Conservation (phyloP, 2,888 invertebrate genomes). For the Carterocephalus palaemon region DNA sequence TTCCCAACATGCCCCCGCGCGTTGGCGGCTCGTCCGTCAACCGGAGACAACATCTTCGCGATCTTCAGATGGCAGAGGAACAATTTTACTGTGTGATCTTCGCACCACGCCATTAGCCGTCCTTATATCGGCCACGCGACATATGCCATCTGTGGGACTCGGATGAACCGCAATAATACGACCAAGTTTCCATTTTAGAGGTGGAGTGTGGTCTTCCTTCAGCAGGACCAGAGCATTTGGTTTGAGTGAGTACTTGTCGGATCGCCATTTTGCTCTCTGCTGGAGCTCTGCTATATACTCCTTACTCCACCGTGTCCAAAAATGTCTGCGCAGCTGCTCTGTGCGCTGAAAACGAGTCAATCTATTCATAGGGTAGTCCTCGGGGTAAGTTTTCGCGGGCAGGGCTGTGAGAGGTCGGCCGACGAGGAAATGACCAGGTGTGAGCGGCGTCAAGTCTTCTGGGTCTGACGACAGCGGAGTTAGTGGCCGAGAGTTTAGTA, state of each 20-base stretch:
- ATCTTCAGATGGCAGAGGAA: background rate
- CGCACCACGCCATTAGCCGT: background rate
- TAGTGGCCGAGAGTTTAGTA: too few species aligned
- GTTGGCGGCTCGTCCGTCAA: background rate
- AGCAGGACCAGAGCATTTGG: background rate
- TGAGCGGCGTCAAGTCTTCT: too few species aligned
- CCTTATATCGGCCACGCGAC: background rate
- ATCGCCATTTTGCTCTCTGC: background rate
- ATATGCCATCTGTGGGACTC: background rate
- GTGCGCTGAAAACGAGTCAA: slow-evolving; percentile 1
- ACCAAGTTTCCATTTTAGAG: slow-evolving; percentile 5
- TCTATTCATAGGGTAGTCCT: background rate
- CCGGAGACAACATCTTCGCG: background rate
- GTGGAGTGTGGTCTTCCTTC: slow-evolving; percentile 5
- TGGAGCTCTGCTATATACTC: slow-evolving; percentile 5
- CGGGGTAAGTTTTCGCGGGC: background rate
- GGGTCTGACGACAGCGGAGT: too few species aligned
- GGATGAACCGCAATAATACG: background rate
- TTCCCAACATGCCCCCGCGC: slow-evolving; percentile 1
- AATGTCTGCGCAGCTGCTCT: background rate
- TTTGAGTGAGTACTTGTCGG: background rate
- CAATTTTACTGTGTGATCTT: background rate
- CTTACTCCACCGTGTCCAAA: slow-evolving; percentile 6
- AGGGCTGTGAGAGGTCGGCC: too few species aligned
- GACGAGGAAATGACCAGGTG: too few species aligned